Percentiles rank a stretch among this genome's conserved stretches.
Evolutionary conservation across 2,888 invertebrate species (phyloP).

Genomic region (Machimus rusticus): DNA sequence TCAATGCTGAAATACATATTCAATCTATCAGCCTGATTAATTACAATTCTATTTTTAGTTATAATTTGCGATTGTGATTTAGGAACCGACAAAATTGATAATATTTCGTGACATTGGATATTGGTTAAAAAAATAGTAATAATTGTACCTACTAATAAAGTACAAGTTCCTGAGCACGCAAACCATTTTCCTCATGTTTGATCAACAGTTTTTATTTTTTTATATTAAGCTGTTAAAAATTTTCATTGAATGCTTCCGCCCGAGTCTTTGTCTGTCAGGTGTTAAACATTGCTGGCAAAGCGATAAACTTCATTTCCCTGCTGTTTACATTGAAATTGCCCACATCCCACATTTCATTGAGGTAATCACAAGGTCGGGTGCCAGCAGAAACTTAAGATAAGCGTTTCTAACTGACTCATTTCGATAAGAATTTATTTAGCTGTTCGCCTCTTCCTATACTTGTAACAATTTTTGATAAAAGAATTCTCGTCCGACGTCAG

Average conservation of each 20-base stretch:
- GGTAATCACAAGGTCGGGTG: slow-evolving; percentile 24
- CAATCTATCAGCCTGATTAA: background rate
- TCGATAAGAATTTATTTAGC: slow-evolving; percentile 22
- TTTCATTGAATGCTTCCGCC: background rate
- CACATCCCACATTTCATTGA: slow-evolving; percentile 32
- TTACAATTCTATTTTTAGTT: background rate
- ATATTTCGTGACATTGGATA: background rate
- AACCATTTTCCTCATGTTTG: background rate
- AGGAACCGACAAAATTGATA: background rate
- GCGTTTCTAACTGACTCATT: slow-evolving; percentile 22
- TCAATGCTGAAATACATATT: background rate
- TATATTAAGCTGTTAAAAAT: background rate
- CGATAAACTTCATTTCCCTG: background rate
- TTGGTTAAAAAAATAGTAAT: background rate
- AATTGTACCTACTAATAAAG: background rate
- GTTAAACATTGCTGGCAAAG: background rate
- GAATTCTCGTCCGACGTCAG: background rate
- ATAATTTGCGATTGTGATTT: background rate
- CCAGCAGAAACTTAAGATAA: slow-evolving; percentile 1
- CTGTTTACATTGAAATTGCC: slow-evolving; percentile 7
- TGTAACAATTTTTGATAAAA: slow-evolving; percentile 9
- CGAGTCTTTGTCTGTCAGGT: background rate
- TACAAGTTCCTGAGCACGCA: background rate
- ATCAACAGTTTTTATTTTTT: background rate
- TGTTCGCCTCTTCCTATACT: background rate